phyloP scores from a whole-genome alignment of 2,113 vertebrate genomes.

The Sialia sialis region DNA sequence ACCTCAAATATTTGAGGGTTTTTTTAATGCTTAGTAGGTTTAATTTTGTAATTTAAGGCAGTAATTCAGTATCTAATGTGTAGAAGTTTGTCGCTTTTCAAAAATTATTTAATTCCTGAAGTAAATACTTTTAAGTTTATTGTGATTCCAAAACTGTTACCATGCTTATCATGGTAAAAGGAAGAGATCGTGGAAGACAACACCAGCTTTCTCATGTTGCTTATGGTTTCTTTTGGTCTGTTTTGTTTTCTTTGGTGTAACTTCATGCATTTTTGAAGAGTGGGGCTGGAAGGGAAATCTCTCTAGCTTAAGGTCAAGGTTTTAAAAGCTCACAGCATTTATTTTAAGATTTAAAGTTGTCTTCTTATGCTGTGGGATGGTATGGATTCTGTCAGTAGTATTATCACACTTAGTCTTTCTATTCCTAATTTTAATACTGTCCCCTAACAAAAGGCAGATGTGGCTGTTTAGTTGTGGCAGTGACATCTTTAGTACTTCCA shows the following conservation, averaged over 20 bases:
- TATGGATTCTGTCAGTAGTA: not conserved
- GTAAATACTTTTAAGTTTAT: not conserved
- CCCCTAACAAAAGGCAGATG: not conserved
- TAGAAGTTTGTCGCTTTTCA: not conserved
- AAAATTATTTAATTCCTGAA: not conserved
- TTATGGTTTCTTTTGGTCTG: not conserved
- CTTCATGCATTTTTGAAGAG: not conserved
- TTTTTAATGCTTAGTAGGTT: not conserved
- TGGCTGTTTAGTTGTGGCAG: not conserved
- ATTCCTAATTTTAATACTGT: not conserved
- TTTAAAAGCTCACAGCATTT: not conserved
- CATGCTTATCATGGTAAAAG: not conserved
- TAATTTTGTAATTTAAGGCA: not conserved
- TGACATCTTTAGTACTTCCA: conserved; percentile 36
- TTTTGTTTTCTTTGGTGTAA: not conserved
- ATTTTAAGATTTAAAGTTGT: not conserved
- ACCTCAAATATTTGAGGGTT: not conserved
- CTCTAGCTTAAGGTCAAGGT: not conserved
- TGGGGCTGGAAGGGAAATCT: not conserved
- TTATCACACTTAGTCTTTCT: not conserved
- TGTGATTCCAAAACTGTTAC: not conserved
- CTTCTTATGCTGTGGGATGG: not conserved
- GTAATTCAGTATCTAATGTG: not conserved
- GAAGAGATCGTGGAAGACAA: not conserved
- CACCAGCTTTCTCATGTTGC: not conserved